These are phyloP conservation scores for Cistogaster globosa DNA, from an alignment of 2,888 invertebrate genomes.

Conservation along the genomic window DNA sequence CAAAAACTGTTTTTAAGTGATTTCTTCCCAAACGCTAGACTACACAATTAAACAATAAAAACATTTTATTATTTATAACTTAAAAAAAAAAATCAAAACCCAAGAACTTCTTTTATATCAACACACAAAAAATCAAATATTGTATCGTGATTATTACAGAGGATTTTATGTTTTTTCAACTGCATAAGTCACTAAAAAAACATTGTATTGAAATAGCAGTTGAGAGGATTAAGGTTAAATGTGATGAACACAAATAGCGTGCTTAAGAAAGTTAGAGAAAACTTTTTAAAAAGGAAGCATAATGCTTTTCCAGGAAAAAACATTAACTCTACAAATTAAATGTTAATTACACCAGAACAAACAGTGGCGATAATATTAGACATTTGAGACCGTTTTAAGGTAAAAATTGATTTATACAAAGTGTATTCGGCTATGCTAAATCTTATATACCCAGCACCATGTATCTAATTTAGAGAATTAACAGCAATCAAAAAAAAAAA, in stretches of 20 bases:
- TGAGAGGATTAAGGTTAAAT: constrained; percentile 15
- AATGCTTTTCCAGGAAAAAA: constrained; percentile 27
- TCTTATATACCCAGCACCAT: too few species aligned
- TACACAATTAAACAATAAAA: constrained; percentile 16
- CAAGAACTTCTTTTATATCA: neutral
- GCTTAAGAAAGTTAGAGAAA: constrained; percentile 38
- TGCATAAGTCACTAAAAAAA: constrained; percentile 36
- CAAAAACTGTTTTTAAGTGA: constrained; percentile 44
- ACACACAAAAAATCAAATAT: neutral
- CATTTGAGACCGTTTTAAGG: constrained; percentile 47
- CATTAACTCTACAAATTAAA: constrained; percentile 37
- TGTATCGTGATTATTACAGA: constrained; percentile 31
- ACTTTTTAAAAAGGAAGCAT: constrained; percentile 49
- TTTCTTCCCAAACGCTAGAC: constrained; percentile 37
- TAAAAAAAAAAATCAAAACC: neutral
- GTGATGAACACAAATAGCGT: constrained; percentile 17
- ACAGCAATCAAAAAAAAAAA: too few species aligned
- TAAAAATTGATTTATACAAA: too few species aligned
- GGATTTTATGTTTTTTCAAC: constrained; percentile 7
- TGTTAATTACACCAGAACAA: constrained; percentile 29
- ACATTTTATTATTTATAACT: neutral
- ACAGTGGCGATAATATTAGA: constrained; percentile 28
- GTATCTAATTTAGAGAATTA: too few species aligned
- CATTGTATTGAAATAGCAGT: neutral
- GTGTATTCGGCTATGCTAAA: too few species aligned